phyloP scores from a whole-genome alignment of 2,888 invertebrate species.

The Doris montereyensis region DNA sequence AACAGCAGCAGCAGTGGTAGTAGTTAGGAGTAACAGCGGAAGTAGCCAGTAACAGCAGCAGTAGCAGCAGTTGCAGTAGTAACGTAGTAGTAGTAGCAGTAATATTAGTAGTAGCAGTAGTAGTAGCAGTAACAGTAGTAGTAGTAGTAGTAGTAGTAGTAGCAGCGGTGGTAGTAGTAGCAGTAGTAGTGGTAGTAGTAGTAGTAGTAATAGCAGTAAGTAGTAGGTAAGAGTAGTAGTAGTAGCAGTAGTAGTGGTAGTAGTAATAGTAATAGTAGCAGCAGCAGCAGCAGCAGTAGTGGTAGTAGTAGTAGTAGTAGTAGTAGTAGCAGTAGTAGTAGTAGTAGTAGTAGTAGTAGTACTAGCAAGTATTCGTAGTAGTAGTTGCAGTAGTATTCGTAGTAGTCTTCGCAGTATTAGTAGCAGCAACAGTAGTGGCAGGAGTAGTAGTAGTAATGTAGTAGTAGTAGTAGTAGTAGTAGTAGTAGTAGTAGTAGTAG shows the following conservation, averaged over 20 bases:
- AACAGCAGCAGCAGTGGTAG: background rate
- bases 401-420: too few species aligned
- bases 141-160: conserved; percentile 9
- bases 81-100: background rate
- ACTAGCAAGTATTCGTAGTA: too few species aligned
- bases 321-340: background rate
- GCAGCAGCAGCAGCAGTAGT: background rate
- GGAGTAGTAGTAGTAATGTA: background rate
- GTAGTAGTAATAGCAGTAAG: background rate
- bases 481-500: background rate
- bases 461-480: background rate
- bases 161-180: background rate
- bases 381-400: too few species aligned
- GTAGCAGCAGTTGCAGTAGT: background rate
- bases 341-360: background rate
- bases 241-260: background rate
- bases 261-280: background rate
- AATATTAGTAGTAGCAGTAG: background rate
- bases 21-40: background rate
- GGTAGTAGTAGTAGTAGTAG: background rate
- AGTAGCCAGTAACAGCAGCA: background rate
- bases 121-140: background rate
- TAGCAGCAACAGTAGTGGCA: background rate
- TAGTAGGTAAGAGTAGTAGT: background rate
- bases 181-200: background rate